Conservation (phyloP, 2,888 invertebrate species). For the Siphlonurus alternatus region DNA sequence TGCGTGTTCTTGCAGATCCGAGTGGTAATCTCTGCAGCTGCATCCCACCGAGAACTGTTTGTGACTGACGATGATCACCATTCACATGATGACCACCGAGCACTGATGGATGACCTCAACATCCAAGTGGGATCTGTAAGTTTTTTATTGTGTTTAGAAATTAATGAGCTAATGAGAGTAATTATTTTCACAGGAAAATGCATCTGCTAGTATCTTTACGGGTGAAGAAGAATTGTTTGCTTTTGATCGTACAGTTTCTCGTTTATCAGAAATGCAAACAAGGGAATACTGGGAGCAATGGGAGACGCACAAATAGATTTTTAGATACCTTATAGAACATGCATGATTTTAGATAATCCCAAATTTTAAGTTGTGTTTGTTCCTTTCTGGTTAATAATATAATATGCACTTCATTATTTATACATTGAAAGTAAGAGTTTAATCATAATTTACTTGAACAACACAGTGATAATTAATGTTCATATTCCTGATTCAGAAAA, state of each 20-base stretch:
- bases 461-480: too few relatives aligned
- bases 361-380: too few relatives aligned
- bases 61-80: conserved; percentile 26
- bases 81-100: conserved; percentile 53
- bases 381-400: too few relatives aligned
- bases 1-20: conserved; percentile 33
- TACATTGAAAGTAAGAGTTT: too few relatives aligned
- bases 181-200: conserved; percentile 39
- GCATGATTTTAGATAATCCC: too few relatives aligned
- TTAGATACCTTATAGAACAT: too few relatives aligned
- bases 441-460: too few relatives aligned
- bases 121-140: conserved; percentile 57
- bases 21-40: conserved; percentile 70
- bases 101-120: conserved; percentile 90
- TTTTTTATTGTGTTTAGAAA: conserved; percentile 13
- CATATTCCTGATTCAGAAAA: too few relatives aligned
- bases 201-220: conserved; percentile 80
- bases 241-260: conserved; percentile 81
- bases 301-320: conserved; percentile 30
- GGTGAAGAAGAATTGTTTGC: conserved; percentile 98
- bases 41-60: conserved; percentile 60
- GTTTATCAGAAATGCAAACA: conserved; percentile 92
- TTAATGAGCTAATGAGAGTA: background rate
- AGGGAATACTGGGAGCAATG: conserved; percentile 83
- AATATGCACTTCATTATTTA: too few relatives aligned